Percentiles rank a stretch among this genome's conserved stretches.
Conservation (phyloP, 1,140 invertebrate genomes). For the Drosophila nikananu region DNA sequence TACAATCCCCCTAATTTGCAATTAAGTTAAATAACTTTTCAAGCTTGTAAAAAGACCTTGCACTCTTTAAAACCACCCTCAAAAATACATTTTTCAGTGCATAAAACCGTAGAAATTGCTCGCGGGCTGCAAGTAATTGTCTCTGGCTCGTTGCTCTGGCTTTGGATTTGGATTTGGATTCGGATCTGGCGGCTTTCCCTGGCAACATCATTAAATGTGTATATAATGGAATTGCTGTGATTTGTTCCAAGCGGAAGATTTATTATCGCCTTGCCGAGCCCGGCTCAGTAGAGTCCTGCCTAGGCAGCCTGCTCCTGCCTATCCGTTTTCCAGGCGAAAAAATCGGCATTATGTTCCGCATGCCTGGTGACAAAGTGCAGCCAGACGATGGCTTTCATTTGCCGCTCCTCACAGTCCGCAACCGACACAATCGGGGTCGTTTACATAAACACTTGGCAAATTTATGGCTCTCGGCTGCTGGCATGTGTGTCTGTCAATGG, state of each 20-base stretch:
- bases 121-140: conserved; percentile 80
- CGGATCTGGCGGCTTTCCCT: conserved; percentile 45
- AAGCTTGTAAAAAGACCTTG: not conserved
- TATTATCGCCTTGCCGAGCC: conserved; percentile 64
- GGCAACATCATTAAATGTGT: conserved; percentile 80
- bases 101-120: conserved; percentile 70
- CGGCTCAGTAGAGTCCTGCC: not conserved
- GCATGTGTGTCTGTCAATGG: conserved; percentile 63
- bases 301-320: not conserved
- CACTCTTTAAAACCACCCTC: not conserved
- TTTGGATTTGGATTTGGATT: conserved; percentile 59
- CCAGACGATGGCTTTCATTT: conserved; percentile 55
- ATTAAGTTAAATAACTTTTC: too few species aligned
- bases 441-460: conserved; percentile 75
- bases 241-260: conserved; percentile 76
- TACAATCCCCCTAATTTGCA: not conserved
- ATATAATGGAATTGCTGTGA: conserved; percentile 82
- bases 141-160: conserved; percentile 65
- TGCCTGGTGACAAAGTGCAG: conserved; percentile 75
- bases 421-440: conserved; percentile 69
- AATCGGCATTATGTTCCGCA: conserved; percentile 79
- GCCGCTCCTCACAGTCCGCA: conserved; percentile 16
- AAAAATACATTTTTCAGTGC: conserved; percentile 13
- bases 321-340: conserved; percentile 74
- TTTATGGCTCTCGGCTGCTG: conserved; percentile 57